Percentiles rank a stretch among this genome's conserved stretches.
Conservation (phyloP, 2,888 invertebrate species). For the Meteorus cinctellus region DNA sequence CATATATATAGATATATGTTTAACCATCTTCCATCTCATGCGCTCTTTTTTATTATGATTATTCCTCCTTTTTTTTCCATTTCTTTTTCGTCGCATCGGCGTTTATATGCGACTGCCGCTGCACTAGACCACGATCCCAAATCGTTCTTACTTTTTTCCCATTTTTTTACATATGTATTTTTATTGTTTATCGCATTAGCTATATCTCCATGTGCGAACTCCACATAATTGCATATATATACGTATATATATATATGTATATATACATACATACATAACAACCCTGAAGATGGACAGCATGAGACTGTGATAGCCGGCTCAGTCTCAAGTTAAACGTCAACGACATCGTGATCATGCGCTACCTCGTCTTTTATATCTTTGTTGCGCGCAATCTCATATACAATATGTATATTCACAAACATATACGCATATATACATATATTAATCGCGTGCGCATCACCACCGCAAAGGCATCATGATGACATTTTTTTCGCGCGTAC, state of each 20-base stretch:
- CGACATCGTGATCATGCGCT: constrained; percentile 36
- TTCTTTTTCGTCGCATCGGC: constrained; percentile 17
- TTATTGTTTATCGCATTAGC: neutral
- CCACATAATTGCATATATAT: neutral
- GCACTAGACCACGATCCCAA: neutral
- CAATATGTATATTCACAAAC: neutral
- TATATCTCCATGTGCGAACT: neutral
- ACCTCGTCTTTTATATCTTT: neutral
- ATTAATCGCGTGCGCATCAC: neutral
- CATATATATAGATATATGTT: neutral
- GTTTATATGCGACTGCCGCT: constrained; percentile 33
- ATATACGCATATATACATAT: neutral
- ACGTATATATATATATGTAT: neutral
- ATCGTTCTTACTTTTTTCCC: neutral
- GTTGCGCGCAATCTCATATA: neutral
- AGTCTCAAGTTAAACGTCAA: constrained; percentile 42
- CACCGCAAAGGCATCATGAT: neutral
- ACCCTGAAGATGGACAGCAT: constrained; percentile 17
- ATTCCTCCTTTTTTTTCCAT: constrained; percentile 25
- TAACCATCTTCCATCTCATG: constrained; percentile 36
- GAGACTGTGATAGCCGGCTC: constrained; percentile 35
- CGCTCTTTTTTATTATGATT: constrained; percentile 38
- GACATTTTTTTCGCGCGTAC: neutral
- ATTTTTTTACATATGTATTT: constrained; percentile 29
- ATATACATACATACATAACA: neutral